phyloP scores from a whole-genome alignment of 2,888 invertebrate species.

The Timandra comae region DNA sequence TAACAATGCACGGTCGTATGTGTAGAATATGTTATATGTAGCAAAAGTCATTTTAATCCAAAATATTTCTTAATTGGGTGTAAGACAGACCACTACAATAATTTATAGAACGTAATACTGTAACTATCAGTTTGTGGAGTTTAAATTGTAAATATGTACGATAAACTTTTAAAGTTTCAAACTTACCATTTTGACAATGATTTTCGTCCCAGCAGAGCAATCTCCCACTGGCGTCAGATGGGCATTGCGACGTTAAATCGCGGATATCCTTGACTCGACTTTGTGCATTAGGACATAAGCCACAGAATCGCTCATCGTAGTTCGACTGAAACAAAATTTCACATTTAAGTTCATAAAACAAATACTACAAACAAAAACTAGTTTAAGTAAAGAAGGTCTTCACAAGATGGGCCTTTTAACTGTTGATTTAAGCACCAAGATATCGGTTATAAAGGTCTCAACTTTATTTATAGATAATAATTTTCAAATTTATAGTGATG shows the following conservation, averaged over 20 bases:
- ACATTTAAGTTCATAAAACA: too few species aligned
- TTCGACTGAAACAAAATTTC: slow-evolving; percentile 80
- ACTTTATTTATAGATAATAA: too few species aligned
- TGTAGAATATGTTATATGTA: neutral
- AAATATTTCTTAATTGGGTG: neutral
- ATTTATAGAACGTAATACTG: neutral
- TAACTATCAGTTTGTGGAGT: neutral
- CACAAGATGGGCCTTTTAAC: too few species aligned
- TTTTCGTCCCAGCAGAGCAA: slow-evolving; percentile 88
- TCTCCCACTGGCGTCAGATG: slow-evolving; percentile 55
- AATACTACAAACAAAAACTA: too few species aligned
- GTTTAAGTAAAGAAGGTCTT: too few species aligned
- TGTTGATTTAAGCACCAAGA: too few species aligned
- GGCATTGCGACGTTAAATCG: slow-evolving; percentile 33
- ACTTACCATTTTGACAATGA: slow-evolving; percentile 85
- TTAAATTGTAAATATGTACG: too few species aligned
- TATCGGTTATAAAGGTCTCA: too few species aligned
- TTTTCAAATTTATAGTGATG: too few species aligned
- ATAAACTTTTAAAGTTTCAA: too few species aligned
- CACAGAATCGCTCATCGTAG: slow-evolving; percentile 63
- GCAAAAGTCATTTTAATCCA: neutral
- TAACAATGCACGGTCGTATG: neutral
- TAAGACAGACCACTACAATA: neutral
- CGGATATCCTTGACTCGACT: slow-evolving; percentile 28
- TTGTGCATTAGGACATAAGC: slow-evolving; percentile 56